Evolutionary conservation across 2,113 vertebrate genomes (phyloP), one percentile per base, ranked within the genome.

Genomic region (Sigmodon hispidus): DNA sequence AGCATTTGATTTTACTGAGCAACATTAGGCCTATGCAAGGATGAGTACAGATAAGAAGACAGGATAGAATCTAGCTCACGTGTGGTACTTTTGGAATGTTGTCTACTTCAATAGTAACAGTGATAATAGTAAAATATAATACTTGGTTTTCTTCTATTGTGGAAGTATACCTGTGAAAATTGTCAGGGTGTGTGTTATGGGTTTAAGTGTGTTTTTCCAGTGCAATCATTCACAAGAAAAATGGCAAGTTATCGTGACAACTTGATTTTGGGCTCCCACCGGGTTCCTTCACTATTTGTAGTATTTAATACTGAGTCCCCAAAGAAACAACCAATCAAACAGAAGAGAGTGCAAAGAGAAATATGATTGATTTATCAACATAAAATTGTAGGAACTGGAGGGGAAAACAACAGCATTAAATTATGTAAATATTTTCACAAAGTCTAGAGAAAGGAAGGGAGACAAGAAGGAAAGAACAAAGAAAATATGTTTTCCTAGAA

Each of bases 21-120:
- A 34, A 12, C 1, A 11, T 48, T n/a, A 1, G 29, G 1, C 21
- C 1, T 31, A 7, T 5, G 1, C 6, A 21, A 91, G 13, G 7
- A 9, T 34, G 12, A 0, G 2, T 26, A 15, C 4, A 34, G 6
- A 1, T 21, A 31, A 63, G 24, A 40, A 40, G 31, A 21, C 77
- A 45, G 45, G 52, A 10, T n/a, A 73, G 13, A 7, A 48, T 7
- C 1, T 26, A 16, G 5, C 3, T 31, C 52, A 59, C 26, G 4
- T 76, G 3, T 40, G 22, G 50, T 59, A 36, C 36, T 65, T 12
- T 8, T 85, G 15, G 24, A 65, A 40, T 10, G 8, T 40, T 9
- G 22, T 29, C 36, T 57, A 36, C 24, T n/a, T 70, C 36, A 21
- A 21, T 2, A 43, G 3, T 11, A 1, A 13, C 7, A 36, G 45